Evolutionary conservation across 2,797 vertebrate species (phyloP), one percentile per base, ranked within the genome.

Genomic region (Pogoniulus pusillus): DNA sequence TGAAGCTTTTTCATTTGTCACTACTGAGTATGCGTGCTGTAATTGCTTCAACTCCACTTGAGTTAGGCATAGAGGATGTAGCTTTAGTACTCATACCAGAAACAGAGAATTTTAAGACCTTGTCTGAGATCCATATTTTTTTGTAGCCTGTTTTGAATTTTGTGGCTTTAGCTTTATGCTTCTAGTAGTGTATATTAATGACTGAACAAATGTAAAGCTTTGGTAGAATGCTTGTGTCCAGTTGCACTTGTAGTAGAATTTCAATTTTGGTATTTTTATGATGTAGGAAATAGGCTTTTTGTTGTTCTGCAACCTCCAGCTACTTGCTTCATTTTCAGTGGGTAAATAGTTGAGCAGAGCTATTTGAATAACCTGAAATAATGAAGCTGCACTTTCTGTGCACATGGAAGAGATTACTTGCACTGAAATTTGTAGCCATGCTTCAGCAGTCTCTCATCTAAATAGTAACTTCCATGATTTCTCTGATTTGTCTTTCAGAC

Each of bases 381-480:
- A 91, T 90, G 91, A 90, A 89, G 47, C 58, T 80, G 23, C 76
- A 88, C 15, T 54, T 89, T 82, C 64, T 80, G 41, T 80, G 53
- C 69, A 43, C 6, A 12, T 91, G 81, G 69, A 88, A 80, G 86
- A 88, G 65, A 74, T 82, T 74, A 84, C 45, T 73, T 76, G 37
- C 20, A 37, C 14, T 66, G 73, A 65, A 82, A 82, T 89, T 84
- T 82, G 45, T 90, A 87, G 78, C 71, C 0, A 4, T 84, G 74
- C 68, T 93, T 92, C 74, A 85, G 32, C 78, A 93, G 12, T 80
- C 53, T 55, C n/a, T 93, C 72, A 65, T 87, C 63, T 43, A 80
- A 45, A 77, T 88, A 82, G 49, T 81, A 88, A 63, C 13, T 43
- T 70, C 7, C 74, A 0, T 82, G 90, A 81, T 90, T 91, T 80